Evolutionary conservation across 2,797 vertebrate genomes (phyloP).

Genomic region (Thalassophryne amazonica): DNA sequence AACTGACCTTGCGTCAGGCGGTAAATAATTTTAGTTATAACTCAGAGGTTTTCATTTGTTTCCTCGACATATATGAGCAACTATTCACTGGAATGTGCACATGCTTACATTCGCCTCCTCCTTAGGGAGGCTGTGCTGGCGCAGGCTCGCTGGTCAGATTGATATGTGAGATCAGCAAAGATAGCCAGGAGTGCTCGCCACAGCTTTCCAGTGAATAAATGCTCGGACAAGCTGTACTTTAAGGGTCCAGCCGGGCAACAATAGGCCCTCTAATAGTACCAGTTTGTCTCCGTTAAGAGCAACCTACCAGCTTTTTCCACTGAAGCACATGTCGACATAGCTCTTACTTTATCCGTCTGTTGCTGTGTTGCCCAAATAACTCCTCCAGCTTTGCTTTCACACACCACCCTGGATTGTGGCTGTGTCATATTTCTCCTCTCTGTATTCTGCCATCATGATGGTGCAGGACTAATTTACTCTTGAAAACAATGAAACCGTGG

Average conservation of each 20-base stretch:
- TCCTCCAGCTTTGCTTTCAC: constrained; percentile 26
- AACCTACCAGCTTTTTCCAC: constrained; percentile 21
- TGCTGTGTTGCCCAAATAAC: constrained; percentile 28
- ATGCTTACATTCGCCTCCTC: neutral
- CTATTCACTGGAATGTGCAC: neutral
- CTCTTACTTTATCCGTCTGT: constrained; percentile 8
- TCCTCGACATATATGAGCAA: too few relatives aligned
- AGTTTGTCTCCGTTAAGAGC: constrained; percentile 77
- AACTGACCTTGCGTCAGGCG: too few relatives aligned
- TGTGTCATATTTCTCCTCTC: constrained; percentile 16
- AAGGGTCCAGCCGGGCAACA: constrained; percentile 63
- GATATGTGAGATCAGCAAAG: constrained; percentile 63
- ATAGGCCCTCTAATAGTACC: constrained; percentile 70
- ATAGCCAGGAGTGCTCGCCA: constrained; percentile 53
- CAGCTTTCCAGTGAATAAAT: constrained; percentile 71
- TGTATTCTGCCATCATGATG: neutral
- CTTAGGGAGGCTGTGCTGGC: neutral
- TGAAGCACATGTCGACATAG: constrained; percentile 13
- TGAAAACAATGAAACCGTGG: neutral
- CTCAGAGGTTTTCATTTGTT: too few relatives aligned
- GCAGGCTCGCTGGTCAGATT: constrained; percentile 49
- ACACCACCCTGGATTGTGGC: neutral
- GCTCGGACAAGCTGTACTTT: constrained; percentile 74
- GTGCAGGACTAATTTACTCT: neutral
- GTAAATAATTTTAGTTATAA: too few relatives aligned